These are phyloP conservation scores for Cyrtorhinus lividipennis DNA, from an alignment of 1,140 invertebrate species.

Conservation along the genomic window DNA sequence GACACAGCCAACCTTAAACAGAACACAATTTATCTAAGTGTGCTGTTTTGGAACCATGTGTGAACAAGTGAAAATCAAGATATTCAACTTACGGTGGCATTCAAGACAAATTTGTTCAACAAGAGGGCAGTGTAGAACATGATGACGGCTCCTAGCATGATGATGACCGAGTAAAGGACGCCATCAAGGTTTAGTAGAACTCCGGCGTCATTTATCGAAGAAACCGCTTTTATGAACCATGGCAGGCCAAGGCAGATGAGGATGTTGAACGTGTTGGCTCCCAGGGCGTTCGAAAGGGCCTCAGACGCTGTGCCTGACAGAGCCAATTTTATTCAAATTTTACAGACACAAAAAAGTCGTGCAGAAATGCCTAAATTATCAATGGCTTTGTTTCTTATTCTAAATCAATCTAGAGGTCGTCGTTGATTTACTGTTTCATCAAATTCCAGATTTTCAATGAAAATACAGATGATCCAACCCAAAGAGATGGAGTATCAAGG, in stretches of 20 bases:
- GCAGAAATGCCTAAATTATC: too few relatives aligned
- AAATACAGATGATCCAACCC: too few relatives aligned
- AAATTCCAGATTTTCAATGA: too few relatives aligned
- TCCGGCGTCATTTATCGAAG: conserved; percentile 18
- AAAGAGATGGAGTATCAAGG: too few relatives aligned
- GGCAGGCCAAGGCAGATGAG: conserved; percentile 30
- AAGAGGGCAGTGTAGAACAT: conserved; percentile 24
- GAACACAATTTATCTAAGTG: not conserved
- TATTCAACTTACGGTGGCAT: not conserved
- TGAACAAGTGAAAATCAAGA: too few relatives aligned
- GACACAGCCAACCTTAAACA: not conserved
- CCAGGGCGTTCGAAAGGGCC: conserved; percentile 26
- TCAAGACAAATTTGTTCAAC: not conserved
- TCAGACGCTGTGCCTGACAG: not conserved
- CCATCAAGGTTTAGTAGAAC: conserved; percentile 23
- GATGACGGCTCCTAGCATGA: conserved; percentile 23
- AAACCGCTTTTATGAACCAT: conserved; percentile 29
- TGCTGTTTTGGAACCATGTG: too few relatives aligned
- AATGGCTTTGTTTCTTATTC: too few relatives aligned
- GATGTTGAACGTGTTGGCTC: conserved; percentile 33
- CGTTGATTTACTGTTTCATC: too few relatives aligned
- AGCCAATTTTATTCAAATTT: too few relatives aligned
- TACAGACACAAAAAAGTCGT: too few relatives aligned
- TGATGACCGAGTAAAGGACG: conserved; percentile 26
- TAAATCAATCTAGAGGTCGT: too few relatives aligned